A percentile compares a stretch with the other conserved stretches of the same genome.
Evolutionary conservation across 2,113 vertebrate genomes (phyloP).

Genomic region (Trichechus manatus): DNA sequence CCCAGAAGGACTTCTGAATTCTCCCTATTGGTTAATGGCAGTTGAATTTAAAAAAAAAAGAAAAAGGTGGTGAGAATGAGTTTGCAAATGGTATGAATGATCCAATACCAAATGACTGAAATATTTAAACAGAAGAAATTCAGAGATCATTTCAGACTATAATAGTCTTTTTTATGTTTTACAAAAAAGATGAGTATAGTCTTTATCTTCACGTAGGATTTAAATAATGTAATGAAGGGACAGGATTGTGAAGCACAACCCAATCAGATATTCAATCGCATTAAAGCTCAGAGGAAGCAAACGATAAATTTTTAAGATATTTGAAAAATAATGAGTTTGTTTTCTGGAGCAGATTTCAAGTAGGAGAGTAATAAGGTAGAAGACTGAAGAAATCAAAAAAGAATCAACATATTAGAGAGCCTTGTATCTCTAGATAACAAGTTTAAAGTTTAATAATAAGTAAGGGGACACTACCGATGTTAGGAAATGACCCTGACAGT

Average conservation of each 20-base stretch:
- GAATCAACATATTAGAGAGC: neutral
- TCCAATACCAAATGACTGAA: neutral
- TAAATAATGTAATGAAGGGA: neutral
- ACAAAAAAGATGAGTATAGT: neutral
- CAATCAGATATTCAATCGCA: neutral
- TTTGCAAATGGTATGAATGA: neutral
- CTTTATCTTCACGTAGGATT: neutral
- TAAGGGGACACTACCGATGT: neutral
- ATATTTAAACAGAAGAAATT: neutral
- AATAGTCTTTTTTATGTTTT: neutral
- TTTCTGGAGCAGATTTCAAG: slow-evolving; percentile 22
- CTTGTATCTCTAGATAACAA: neutral
- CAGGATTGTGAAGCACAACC: neutral
- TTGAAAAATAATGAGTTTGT: slow-evolving; percentile 18
- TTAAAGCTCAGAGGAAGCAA: neutral
- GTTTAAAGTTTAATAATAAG: neutral
- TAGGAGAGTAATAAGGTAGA: neutral
- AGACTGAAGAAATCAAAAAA: slow-evolving; percentile 4
- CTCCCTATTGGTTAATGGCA: neutral
- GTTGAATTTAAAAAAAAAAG: neutral
- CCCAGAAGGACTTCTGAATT: neutral
- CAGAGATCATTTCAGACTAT: neutral
- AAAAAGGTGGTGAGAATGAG: neutral
- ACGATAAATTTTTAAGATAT: neutral
- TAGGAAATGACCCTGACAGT: slow-evolving; percentile 6